Percentiles rank a stretch among this genome's conserved stretches.
Conservation (phyloP, 2,797 vertebrate species). For the Merluccius polli region DNA sequence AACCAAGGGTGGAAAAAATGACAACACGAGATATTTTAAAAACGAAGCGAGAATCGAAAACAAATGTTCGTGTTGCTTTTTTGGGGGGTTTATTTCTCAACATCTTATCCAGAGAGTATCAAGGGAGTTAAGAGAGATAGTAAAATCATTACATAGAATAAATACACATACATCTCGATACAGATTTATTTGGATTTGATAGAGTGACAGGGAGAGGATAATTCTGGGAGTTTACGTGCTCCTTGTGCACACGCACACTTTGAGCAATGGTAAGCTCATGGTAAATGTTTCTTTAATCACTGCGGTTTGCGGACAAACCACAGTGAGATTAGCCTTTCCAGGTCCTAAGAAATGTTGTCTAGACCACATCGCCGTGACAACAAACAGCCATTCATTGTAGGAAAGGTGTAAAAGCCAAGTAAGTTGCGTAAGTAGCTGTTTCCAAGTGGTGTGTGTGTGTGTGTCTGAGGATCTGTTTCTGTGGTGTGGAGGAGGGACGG, state of each 20-base stretch:
- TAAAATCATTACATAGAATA: too few species aligned
- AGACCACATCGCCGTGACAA: neutral
- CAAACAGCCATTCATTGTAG: neutral
- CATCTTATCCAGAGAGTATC: slow-evolving; percentile 19
- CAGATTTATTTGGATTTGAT: too few species aligned
- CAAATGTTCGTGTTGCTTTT: neutral
- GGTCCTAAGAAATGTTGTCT: neutral
- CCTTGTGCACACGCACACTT: too few species aligned
- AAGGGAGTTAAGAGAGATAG: slow-evolving; percentile 8
- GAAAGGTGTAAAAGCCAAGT: neutral
- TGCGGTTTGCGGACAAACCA: too few species aligned
- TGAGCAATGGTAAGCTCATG: too few species aligned
- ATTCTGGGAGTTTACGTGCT: too few species aligned
- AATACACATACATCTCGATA: too few species aligned
- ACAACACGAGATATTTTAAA: slow-evolving; percentile 51
- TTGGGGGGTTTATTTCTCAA: slow-evolving; percentile 19
- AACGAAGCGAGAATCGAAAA: slow-evolving; percentile 12
- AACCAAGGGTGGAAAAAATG: slow-evolving; percentile 54
- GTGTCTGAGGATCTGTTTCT: neutral
- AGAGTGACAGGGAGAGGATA: too few species aligned
- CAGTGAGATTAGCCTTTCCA: neutral
- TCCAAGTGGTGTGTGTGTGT: neutral
- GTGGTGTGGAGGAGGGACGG: neutral
- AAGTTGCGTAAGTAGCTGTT: neutral
- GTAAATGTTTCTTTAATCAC: too few species aligned